These are phyloP conservation scores for Phalacrocorax carbo DNA, from an alignment of 2,113 vertebrate genomes.

Conservation along the genomic window DNA sequence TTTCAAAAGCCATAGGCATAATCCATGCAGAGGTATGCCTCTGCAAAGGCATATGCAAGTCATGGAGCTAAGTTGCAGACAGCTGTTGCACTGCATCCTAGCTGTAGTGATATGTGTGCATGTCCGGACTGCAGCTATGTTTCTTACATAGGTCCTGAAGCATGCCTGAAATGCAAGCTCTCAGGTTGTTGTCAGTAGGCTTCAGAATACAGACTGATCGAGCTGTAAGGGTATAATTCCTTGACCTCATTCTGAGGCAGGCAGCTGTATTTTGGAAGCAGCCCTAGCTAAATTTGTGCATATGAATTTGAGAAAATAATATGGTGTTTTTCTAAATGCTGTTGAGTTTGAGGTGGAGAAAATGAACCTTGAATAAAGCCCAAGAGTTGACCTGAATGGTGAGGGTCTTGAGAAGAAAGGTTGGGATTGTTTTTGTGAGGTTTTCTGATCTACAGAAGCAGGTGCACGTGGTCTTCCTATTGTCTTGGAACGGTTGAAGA, in stretches of 20 bases:
- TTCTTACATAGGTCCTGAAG: not conserved
- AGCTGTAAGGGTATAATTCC: not conserved
- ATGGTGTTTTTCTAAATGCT: not conserved
- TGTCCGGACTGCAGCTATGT: rapidly evolving
- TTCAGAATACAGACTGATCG: not conserved
- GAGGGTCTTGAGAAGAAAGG: not conserved
- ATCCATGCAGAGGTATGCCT: not conserved
- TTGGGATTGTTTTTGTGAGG: not conserved
- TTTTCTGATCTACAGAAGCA: not conserved
- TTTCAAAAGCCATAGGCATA: not conserved
- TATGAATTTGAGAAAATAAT: not conserved
- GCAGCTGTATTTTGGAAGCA: not conserved
- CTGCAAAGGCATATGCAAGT: not conserved
- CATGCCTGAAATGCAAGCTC: not conserved
- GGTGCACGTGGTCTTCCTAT: not conserved
- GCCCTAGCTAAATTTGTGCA: not conserved
- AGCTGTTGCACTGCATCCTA: not conserved
- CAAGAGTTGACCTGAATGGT: not conserved
- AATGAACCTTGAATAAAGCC: not conserved
- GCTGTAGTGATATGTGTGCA: not conserved
- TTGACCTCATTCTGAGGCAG: not conserved
- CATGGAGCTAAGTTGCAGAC: not conserved
- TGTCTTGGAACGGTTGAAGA: not conserved
- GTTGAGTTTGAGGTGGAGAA: not conserved
- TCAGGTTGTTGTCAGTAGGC: not conserved